Conservation (phyloP, 2,797 vertebrate genomes). For the Darevskia nairensis region DNA sequence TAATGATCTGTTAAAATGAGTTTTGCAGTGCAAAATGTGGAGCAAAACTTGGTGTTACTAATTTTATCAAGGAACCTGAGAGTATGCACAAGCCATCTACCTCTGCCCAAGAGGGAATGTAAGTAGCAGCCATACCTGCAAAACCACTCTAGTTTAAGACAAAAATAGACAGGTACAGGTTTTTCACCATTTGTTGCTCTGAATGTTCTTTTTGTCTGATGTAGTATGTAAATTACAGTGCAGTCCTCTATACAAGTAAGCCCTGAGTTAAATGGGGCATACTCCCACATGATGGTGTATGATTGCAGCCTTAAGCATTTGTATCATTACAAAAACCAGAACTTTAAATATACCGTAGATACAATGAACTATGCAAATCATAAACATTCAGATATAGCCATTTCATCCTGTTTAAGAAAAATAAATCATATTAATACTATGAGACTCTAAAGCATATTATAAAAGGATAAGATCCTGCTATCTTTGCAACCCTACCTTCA, state of each 20-base stretch:
- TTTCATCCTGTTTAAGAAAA: background rate
- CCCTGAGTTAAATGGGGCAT: too few species aligned
- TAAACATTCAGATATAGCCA: background rate
- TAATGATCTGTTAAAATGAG: background rate
- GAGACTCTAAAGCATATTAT: background rate
- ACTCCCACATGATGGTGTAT: too few species aligned
- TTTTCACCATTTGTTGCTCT: background rate
- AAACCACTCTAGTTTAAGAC: too few species aligned
- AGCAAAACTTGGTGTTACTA: background rate
- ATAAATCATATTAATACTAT: too few species aligned
- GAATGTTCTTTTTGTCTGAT: background rate
- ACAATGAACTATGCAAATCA: background rate
- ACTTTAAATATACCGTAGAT: background rate
- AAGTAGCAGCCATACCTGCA: too few species aligned
- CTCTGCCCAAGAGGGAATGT: too few species aligned
- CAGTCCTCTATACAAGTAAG: too few species aligned
- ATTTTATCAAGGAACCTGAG: too few species aligned
- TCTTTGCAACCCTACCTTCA: background rate
- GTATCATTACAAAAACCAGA: background rate
- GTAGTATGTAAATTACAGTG: background rate
- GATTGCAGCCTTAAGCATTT: background rate
- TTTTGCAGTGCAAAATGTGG: too few species aligned
- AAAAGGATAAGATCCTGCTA: background rate
- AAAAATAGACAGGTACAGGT: background rate
- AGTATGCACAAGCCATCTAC: too few species aligned